Evolutionary conservation across 2,888 invertebrate species (phyloP).

Genomic region (Limnephilus marmoratus): DNA sequence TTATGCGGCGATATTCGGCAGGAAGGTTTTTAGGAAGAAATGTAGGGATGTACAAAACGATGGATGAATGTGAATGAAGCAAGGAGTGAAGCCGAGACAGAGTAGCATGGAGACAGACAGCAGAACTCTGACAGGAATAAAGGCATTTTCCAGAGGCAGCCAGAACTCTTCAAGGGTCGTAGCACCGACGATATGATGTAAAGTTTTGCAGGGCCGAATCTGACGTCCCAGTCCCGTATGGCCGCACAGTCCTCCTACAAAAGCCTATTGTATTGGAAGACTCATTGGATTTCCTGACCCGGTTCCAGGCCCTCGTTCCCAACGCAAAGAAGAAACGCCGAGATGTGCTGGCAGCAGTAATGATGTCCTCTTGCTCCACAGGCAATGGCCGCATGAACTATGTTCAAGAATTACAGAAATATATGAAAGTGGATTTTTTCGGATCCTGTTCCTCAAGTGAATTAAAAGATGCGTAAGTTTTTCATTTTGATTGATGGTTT

Average conservation of each 20-base stretch:
- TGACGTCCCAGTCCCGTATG: slow-evolving; percentile 83
- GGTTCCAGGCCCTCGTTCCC: slow-evolving; percentile 66
- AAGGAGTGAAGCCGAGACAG: no score
- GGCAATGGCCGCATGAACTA: slow-evolving; percentile 74
- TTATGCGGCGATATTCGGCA: no score
- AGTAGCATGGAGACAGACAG: no score
- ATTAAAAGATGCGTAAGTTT: slow-evolving; percentile 7
- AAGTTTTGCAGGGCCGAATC: slow-evolving; percentile 77
- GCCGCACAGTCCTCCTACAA: slow-evolving; percentile 74
- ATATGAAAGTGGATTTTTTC: slow-evolving; percentile 79
- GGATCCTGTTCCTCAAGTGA: slow-evolving; percentile 72
- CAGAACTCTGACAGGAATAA: no score
- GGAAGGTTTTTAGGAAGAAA: no score
- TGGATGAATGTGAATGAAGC: no score
- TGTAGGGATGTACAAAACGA: no score
- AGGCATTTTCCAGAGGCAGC: no score
- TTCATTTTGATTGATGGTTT: background rate
- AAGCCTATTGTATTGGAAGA: background rate
- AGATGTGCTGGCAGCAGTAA: slow-evolving; percentile 75
- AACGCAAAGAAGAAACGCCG: slow-evolving; percentile 73
- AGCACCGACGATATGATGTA: background rate
- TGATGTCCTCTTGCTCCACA: slow-evolving; percentile 80
- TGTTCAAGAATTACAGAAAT: slow-evolving; percentile 76
- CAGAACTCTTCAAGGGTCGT: no score
- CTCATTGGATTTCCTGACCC: background rate